Evolutionary conservation across 1,140 invertebrate species (phyloP).

Genomic region (Apis dorsata): DNA sequence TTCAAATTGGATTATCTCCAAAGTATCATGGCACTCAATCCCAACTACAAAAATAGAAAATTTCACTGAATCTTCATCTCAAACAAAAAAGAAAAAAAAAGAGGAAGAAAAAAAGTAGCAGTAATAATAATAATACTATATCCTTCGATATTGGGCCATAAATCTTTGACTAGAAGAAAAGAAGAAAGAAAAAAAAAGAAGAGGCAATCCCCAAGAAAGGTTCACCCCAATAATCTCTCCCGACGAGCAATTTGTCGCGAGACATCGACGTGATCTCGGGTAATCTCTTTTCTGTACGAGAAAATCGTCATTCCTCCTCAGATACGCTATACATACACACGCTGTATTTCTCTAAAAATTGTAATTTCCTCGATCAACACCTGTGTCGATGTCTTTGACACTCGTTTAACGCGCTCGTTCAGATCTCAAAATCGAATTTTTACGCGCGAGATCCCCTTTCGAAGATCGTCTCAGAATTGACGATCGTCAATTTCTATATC

Average conservation of each 20-base stretch:
- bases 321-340: no score
- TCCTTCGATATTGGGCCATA: background rate
- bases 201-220: background rate
- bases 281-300: background rate
- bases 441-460: no score
- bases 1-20: background rate
- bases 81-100: background rate
- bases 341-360: background rate
- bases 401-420: background rate
- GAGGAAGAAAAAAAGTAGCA: background rate
- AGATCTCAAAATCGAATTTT: background rate
- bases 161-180: background rate
- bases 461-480: no score
- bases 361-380: background rate
- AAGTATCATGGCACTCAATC: background rate
- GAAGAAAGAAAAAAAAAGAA: background rate
- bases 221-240: conserved; percentile 14
- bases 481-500: no score
- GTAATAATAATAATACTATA: background rate
- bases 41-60: background rate
- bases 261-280: background rate
- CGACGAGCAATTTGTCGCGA: conserved; percentile 11
- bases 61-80: background rate
- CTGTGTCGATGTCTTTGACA: background rate
- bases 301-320: background rate